Percentiles rank a stretch among this genome's conserved stretches.
Conservation (phyloP, 2,888 invertebrate genomes). For the Platycheirus albimanus region DNA sequence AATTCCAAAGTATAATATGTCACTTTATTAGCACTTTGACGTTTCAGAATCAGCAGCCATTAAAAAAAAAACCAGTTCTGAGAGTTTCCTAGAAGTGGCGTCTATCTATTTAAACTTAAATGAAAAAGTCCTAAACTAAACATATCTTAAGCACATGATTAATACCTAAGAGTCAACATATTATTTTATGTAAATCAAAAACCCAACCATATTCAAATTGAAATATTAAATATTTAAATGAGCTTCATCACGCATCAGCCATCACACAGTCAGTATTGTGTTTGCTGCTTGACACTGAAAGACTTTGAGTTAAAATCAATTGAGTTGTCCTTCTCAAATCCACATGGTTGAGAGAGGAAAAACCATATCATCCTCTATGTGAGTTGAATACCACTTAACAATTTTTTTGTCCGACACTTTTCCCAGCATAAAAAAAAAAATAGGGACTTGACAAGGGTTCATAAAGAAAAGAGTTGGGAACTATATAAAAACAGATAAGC, state of each 20-base stretch:
- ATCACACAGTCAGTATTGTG: conserved; percentile 12
- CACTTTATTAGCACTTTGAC: neutral
- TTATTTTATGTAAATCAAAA: conserved; percentile 4
- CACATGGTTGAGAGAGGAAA: conserved; percentile 27
- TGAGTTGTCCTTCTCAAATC: conserved; percentile 12
- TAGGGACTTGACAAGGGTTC: conserved; percentile 2
- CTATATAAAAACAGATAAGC: neutral
- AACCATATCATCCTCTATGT: conserved; percentile 18
- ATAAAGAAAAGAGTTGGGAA: conserved; percentile 5
- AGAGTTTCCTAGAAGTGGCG: too few species aligned
- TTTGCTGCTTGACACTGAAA: conserved; percentile 26
- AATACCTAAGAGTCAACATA: conserved; percentile 29
- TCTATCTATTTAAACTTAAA: conserved; percentile 6
- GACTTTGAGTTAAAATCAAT: conserved; percentile 33
- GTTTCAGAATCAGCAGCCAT: neutral
- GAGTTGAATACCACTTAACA: conserved; percentile 45
- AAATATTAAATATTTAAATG: conserved; percentile 70
- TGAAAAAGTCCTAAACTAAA: conserved; percentile 22
- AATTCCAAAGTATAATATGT: neutral
- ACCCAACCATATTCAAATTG: conserved; percentile 37
- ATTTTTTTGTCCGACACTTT: neutral
- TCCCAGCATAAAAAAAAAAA: too few species aligned
- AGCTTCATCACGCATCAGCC: too few species aligned
- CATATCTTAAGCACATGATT: conserved; percentile 28
- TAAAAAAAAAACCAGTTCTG: neutral